phyloP scores from a whole-genome alignment of 2,888 invertebrate genomes.

The Augiades crinisus region DNA sequence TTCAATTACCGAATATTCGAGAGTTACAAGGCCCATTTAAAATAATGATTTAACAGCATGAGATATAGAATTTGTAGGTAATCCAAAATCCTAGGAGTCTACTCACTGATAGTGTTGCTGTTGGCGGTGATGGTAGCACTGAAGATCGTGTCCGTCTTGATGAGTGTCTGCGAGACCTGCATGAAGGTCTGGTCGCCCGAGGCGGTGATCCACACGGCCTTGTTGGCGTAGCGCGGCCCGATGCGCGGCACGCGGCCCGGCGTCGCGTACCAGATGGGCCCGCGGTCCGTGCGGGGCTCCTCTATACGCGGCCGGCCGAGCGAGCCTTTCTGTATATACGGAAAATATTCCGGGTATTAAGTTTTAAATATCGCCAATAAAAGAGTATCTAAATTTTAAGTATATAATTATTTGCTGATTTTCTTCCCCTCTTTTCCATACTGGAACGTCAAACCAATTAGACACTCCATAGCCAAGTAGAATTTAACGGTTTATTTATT shows the following conservation, averaged over 20 bases:
- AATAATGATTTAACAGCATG: no score
- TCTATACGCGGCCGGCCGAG: conserved; percentile 76
- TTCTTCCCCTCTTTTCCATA: no score
- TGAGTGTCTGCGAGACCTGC: conserved; percentile 94
- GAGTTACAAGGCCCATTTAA: no score
- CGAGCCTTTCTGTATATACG: conserved; percentile 74
- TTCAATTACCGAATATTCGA: no score
- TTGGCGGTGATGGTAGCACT: conserved; percentile 95
- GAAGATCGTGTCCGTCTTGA: conserved; percentile 93
- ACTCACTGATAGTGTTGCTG: conserved; percentile 89
- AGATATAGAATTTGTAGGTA: background rate
- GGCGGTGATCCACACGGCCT: conserved; percentile 96
- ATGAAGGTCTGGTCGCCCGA: conserved; percentile 98
- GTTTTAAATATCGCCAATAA: no score
- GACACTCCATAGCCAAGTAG: no score
- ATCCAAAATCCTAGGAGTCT: background rate
- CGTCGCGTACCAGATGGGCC: conserved; percentile 85
- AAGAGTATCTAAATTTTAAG: background rate
- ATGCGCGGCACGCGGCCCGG: conserved; percentile 90
- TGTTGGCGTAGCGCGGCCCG: conserved; percentile 92
- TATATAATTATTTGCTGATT: no score
- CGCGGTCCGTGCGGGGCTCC: conserved; percentile 65
- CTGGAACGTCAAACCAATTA: no score
- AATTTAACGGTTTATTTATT: no score
- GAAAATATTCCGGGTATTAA: no score